phyloP scores from a whole-genome alignment of 2,888 invertebrate species.

The Anthophora plumipes region DNA sequence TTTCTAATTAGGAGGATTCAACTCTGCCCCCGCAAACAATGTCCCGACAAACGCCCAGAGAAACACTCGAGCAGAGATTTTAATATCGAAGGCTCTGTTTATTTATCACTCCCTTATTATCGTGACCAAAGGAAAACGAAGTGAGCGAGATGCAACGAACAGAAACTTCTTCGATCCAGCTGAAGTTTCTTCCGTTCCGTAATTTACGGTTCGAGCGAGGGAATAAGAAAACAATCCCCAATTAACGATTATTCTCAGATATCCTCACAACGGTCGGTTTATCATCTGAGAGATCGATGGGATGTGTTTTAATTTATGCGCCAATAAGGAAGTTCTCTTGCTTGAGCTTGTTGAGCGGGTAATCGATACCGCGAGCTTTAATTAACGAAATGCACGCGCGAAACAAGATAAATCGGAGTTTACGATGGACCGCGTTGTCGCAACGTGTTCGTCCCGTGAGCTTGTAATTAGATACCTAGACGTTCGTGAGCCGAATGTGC shows the following conservation, averaged over 20 bases:
- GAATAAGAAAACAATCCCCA: conserved; percentile 53
- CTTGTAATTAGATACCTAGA: neutral
- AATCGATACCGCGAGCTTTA: conserved; percentile 37
- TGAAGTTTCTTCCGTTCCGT: conserved; percentile 15
- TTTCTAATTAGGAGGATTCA: conserved; percentile 82
- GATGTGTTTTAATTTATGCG: conserved; percentile 45
- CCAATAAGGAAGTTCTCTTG: conserved; percentile 38
- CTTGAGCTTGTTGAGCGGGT: conserved; percentile 36
- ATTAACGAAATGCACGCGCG: conserved; percentile 20
- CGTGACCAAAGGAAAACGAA: conserved; percentile 47
- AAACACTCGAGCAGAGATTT: conserved; percentile 70
- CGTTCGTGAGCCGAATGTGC: neutral
- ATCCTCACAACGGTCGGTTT: neutral
- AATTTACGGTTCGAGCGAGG: conserved; percentile 42
- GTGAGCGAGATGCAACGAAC: neutral
- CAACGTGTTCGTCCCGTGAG: neutral
- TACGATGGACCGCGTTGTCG: neutral
- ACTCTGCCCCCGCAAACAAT: conserved; percentile 75
- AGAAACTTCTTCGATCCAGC: neutral
- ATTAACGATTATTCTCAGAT: conserved; percentile 52
- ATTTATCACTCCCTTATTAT: conserved; percentile 72
- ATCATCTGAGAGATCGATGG: conserved; percentile 24
- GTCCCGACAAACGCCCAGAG: conserved; percentile 58
- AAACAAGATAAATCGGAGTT: conserved; percentile 14
- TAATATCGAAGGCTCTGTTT: conserved; percentile 67